Evolutionary conservation across 30 jellyfish, hydroid and myxozoan species (phyloP), one percentile per base, ranked within the genome.

Genomic region (Pseudorhiza aurosa): DNA sequence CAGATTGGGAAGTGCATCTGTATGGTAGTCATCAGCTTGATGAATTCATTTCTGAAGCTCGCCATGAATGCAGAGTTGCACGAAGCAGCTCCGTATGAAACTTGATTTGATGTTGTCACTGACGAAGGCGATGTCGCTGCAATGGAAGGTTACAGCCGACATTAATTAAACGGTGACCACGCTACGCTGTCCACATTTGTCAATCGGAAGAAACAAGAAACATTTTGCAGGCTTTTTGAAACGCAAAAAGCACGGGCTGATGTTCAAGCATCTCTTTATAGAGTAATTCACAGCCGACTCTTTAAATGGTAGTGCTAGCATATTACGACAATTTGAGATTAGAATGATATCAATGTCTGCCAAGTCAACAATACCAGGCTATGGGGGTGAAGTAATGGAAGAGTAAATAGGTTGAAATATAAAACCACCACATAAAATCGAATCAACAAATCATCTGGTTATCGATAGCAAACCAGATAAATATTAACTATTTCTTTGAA

Each of bases 221-320:
- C n/a, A n/a, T n/a, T n/a, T n/a, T n/a, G n/a, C n/a, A n/a, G n/a
- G n/a, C n/a, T n/a, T n/a, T n/a, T n/a, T n/a, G n/a, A n/a, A n/a
- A n/a, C n/a, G n/a, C n/a, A n/a, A n/a, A n/a, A n/a, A n/a, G n/a
- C n/a, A n/a, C n/a, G n/a, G n/a, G n/a, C n/a, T n/a, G n/a, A n/a
- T n/a, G n/a, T n/a, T n/a, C n/a, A n/a, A n/a, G n/a, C n/a, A n/a
- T n/a, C n/a, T n/a, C n/a, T n/a, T n/a, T n/a, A n/a, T n/a, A n/a
- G n/a, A n/a, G n/a, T n/a, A n/a, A n/a, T n/a, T n/a, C n/a, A n/a
- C n/a, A n/a, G n/a, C n/a, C n/a, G n/a, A n/a, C n/a, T n/a, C n/a
- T n/a, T n/a, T 82, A 50, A 78, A 93, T 6, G 99, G 99, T 22
- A 93, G 56, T 30, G 97, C 96, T 7, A 85, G 87, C 60, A 93